These are phyloP conservation scores for Mythimna lalbum DNA, from an alignment of 2,888 invertebrate genomes.

Conservation along the genomic window DNA sequence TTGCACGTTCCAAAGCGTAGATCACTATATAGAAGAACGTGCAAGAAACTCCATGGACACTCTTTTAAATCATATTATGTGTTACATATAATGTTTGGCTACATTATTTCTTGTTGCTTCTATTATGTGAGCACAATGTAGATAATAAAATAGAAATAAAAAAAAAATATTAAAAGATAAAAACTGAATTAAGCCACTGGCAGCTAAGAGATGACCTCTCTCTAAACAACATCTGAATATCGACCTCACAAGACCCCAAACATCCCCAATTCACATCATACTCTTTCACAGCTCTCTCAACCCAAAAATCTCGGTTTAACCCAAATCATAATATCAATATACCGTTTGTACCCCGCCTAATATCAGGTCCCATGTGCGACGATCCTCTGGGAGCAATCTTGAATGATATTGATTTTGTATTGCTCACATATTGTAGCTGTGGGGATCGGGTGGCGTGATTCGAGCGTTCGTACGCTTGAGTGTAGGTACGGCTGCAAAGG, in stretches of 20 bases:
- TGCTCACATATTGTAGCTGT: slow-evolving; percentile 72
- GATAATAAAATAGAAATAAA: too few relatives aligned
- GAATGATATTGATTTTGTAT: slow-evolving; percentile 78
- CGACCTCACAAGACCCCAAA: not conserved
- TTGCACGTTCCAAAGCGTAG: too few relatives aligned
- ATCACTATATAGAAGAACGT: too few relatives aligned
- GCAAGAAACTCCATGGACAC: too few relatives aligned
- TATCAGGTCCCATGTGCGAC: slow-evolving; percentile 69
- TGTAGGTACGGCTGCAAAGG: slow-evolving; percentile 4
- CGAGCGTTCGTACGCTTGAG: slow-evolving; percentile 23
- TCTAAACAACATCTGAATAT: slow-evolving; percentile 14
- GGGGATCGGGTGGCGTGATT: slow-evolving; percentile 55
- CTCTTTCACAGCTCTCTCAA: slow-evolving; percentile 54
- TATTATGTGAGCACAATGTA: too few relatives aligned
- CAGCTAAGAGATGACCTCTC: too few relatives aligned
- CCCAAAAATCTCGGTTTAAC: slow-evolving; percentile 49
- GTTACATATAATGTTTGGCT: too few relatives aligned
- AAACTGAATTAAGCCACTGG: too few relatives aligned
- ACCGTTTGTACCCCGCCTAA: slow-evolving; percentile 64
- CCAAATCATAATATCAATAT: slow-evolving; percentile 70
- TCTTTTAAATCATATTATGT: too few relatives aligned
- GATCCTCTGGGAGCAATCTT: slow-evolving; percentile 71
- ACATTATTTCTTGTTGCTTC: too few relatives aligned
- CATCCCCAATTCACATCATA: slow-evolving; percentile 27
- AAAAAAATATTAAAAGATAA: too few relatives aligned